Evolutionary conservation across 1,140 invertebrate genomes (phyloP), one percentile per base, ranked within the genome.

Genomic region (Bombus affinis): DNA sequence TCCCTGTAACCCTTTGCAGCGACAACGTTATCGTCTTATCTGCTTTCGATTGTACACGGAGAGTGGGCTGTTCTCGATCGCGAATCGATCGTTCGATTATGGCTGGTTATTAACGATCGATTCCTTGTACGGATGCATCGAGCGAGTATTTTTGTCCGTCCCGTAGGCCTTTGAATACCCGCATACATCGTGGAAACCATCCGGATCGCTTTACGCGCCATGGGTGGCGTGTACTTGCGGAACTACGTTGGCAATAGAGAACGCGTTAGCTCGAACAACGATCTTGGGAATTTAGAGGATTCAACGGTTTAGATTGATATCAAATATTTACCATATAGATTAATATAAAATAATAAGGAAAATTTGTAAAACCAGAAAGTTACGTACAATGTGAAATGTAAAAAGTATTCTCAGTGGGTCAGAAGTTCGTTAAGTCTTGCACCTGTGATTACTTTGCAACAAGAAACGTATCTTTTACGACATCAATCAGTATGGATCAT

Each of bases 1-100:
- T 42, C 42, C 70, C 32, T 81, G 44, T 83, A 76, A 83, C 72
- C 72, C 81, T 66, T 76, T 74, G 44, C 44, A 73, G 72, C 81
- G 39, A 37, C 15, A 12, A 72, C 59, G 18, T 59, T 75, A 73
- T 37, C 59, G 62, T 73, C 15, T 72, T 47, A 70, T 47, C 25
- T 57, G 35, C 5, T 81, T 13, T 10, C 70, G 37, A 37, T 70
- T 37, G 32, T 57, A 37, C 9, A 37, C 35, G 0, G 25, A n/a
- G 44, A 79, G 3, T 42, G 18, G 42, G 13, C 39, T 13, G 22
- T 42, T 37, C 47, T 22, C 15, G 35, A 37, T 57, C 18, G 42
- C 3, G 18, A 39, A 57, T 76, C 37, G 13, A 28, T 59, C 25
- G 59, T 25, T 59, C 3, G 8, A 15, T 81, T 3, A 3, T 35